Percentiles rank a stretch among this genome's conserved stretches.
phyloP scores from a whole-genome alignment of 2,888 invertebrate species.

The Rhogogaster chlorosoma region DNA sequence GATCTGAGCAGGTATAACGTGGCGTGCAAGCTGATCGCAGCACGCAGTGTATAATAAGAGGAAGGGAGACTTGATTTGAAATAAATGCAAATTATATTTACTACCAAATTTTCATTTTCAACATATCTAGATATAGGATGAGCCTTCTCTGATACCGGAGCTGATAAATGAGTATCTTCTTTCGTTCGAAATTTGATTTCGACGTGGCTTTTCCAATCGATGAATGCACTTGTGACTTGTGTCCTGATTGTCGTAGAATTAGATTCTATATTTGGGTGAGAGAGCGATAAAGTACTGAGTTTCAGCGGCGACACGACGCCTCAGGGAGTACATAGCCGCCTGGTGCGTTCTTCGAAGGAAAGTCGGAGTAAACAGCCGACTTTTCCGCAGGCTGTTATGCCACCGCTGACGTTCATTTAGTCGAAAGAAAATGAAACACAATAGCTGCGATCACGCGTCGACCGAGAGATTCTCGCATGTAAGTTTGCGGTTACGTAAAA shows the following conservation, averaged over 20 bases:
- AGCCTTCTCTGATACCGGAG: neutral
- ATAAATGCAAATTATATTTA: conserved; percentile 17
- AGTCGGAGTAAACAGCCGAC: conserved; percentile 16
- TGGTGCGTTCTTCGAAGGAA: conserved; percentile 20
- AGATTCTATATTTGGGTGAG: neutral
- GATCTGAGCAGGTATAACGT: conserved; percentile 25
- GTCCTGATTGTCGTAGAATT: neutral
- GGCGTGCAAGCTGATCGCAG: conserved; percentile 34
- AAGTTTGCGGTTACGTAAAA: conserved; percentile 32
- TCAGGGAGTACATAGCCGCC: neutral
- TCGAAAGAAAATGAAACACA: conserved; percentile 31
- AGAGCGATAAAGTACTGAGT: neutral
- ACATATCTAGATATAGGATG: neutral
- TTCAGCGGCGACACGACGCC: neutral
- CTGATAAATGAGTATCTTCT: neutral
- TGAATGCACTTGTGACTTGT: neutral
- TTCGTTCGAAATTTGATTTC: neutral
- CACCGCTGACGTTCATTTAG: conserved; percentile 22
- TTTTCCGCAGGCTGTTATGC: conserved; percentile 39
- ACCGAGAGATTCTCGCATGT: conserved; percentile 16
- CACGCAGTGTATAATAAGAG: neutral
- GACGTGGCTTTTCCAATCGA: neutral
- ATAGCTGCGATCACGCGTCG: conserved; percentile 24
- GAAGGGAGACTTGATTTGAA: conserved; percentile 4
- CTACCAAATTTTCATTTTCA: neutral